phyloP scores from a whole-genome alignment of 2,113 vertebrate species.

The Perca schrenkii region DNA sequence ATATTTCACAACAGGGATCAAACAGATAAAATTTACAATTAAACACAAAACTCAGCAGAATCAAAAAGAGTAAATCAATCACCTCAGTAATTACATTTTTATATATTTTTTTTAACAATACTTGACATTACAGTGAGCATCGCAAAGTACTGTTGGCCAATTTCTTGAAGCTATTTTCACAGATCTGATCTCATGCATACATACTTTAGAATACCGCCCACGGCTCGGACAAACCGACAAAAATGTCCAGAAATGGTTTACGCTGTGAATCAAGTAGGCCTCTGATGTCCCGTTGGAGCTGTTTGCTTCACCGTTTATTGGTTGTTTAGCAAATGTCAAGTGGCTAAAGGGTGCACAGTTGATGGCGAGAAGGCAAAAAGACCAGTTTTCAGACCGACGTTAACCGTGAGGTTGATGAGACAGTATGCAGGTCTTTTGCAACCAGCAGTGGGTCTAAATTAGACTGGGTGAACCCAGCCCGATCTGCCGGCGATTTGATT shows the following conservation, averaged over 20 bases:
- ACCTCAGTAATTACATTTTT: no score
- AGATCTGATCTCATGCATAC: background rate
- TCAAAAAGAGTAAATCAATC: no score
- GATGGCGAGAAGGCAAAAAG: background rate
- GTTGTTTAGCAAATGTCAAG: background rate
- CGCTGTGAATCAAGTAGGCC: no score
- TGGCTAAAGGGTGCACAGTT: constrained; percentile 10
- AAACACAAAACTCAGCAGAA: no score
- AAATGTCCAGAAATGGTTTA: no score
- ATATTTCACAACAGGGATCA: no score
- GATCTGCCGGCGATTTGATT: no score
- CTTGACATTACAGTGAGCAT: background rate
- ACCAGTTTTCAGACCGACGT: background rate
- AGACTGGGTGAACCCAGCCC: no score
- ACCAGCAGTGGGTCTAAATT: constrained; percentile 51
- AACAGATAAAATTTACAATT: no score
- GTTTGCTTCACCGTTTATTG: no score
- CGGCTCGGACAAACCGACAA: background rate
- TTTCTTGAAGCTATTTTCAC: background rate
- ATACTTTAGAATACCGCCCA: background rate
- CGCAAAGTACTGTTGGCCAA: background rate
- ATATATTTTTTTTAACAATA: background rate
- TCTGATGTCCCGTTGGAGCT: no score
- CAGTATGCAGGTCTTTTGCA: constrained; percentile 31
- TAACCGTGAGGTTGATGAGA: constrained; percentile 37